Conservation (phyloP, 2,113 vertebrate species). For the Tetraodon nigroviridis region DNA sequence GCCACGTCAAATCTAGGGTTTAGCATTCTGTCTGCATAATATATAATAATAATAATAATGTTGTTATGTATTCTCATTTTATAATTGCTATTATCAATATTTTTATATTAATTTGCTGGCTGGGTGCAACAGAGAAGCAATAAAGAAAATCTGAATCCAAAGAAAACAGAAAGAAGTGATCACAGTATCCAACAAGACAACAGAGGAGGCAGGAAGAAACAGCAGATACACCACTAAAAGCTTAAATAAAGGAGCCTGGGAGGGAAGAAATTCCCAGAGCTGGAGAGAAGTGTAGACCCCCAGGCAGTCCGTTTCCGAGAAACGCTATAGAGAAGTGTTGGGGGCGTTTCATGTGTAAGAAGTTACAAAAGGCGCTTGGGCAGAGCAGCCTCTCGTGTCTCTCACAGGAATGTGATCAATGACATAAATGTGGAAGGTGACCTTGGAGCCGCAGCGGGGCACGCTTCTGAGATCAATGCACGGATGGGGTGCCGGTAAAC, state of each 20-base stretch:
- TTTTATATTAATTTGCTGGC: not conserved
- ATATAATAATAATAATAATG: too few species aligned
- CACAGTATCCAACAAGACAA: constrained; percentile 14
- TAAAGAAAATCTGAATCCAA: constrained; percentile 10
- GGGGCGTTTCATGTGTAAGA: constrained; percentile 10
- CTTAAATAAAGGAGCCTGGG: constrained; percentile 26
- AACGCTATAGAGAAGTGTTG: constrained; percentile 5
- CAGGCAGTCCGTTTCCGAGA: constrained; percentile 17
- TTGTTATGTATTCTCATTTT: too few species aligned
- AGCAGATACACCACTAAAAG: constrained; percentile 5
- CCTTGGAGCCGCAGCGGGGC: constrained; percentile 12
- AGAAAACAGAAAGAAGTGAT: constrained; percentile 12
- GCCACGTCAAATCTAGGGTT: not conserved
- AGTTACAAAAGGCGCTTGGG: not conserved
- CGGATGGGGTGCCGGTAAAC: constrained; percentile 11
- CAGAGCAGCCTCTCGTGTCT: constrained; percentile 1
- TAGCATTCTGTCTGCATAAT: too few species aligned
- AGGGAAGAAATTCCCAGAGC: constrained; percentile 6
- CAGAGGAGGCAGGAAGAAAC: constrained; percentile 10
- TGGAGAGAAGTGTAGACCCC: constrained; percentile 9
- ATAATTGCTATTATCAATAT: too few species aligned
- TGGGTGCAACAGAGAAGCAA: not conserved
- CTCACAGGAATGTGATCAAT: not conserved
- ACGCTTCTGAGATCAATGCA: constrained; percentile 1
- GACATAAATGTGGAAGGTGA: not conserved